Base-by-base conservation (phyloP, 2,888 invertebrate species). In the Idaea dimidiata region DNA sequence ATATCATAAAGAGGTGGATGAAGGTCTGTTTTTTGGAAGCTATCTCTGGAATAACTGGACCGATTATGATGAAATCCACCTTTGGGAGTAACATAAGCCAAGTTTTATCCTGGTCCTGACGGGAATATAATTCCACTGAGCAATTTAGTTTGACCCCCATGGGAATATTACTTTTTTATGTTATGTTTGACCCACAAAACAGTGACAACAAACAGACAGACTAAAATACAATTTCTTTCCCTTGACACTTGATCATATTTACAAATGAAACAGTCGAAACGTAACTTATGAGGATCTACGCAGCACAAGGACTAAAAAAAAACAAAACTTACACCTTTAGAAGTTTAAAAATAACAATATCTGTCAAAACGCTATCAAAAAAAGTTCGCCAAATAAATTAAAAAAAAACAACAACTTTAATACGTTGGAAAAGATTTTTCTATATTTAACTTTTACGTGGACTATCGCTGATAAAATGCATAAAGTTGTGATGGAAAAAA, bases 191-290 rank as follows among this genome's bases (percentile, higher is more conserved):
- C 80, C 73, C 79, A 66, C 79, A 87, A 87, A 87, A 87, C 84
- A 88, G 82, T 84, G 87, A 86, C 43, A 3, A 24, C 78, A 75
- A 59, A 58, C 57, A 61, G 61, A 60, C 63, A 62, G 66, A 64
- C 67, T 3, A 63, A 61, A 16, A 63, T 8, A 63, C 24, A 24
- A 24, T 24, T 18, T 63, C 72, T 80, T 88, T 85, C 82, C 86
- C 83, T 89, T 86, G 73, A 90, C 91, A 93, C 91, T 92, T 91
- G 91, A 88, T 89, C 83, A 86, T 91, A 92, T 90, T 90, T 90
- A 91, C 91, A 92, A 56, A 88, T 81, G 78, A 73, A 81, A 77
- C 71, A 77, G 73, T 75, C 71, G 73, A 77, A 70, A 78, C 72
- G 76, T 75, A 74, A 76, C 74, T 78, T 74, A 76, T 68, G 72